Evolutionary conservation across 2,888 invertebrate species (phyloP).

Genomic region (Azorinus chamasolen): DNA sequence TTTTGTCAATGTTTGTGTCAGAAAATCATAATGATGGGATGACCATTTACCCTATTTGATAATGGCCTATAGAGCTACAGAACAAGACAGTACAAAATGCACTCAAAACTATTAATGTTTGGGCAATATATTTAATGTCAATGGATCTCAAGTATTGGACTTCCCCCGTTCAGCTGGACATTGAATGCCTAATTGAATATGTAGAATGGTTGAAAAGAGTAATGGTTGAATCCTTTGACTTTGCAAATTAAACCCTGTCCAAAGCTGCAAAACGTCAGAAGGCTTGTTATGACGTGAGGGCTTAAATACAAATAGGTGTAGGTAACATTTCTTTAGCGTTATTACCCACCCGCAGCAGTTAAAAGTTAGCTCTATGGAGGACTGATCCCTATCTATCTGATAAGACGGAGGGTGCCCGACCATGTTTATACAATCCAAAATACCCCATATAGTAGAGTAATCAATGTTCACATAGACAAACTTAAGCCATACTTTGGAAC

Average conservation of each 20-base stretch:
- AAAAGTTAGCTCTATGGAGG: slow-evolving; percentile 1
- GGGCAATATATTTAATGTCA: slow-evolving; percentile 2
- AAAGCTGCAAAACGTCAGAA: not conserved
- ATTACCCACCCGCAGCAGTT: slow-evolving; percentile 1
- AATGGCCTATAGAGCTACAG: slow-evolving; percentile 6
- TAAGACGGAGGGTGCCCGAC: not conserved
- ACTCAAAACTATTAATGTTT: not conserved
- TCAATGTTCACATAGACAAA: too few species aligned
- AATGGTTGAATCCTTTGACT: too few species aligned
- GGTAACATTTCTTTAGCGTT: slow-evolving; percentile 6
- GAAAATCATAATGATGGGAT: slow-evolving; percentile 7
- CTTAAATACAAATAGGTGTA: too few species aligned
- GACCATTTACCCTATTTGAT: too few species aligned
- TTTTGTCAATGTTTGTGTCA: not conserved
- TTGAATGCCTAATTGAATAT: slow-evolving; percentile 1
- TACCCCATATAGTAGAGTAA: too few species aligned
- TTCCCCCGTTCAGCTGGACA: not conserved
- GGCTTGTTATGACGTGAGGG: not conserved
- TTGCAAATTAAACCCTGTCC: too few species aligned
- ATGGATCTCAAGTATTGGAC: slow-evolving; percentile 6
- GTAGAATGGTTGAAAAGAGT: slow-evolving; percentile 10
- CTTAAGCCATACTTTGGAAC: too few species aligned
- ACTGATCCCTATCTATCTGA: not conserved
- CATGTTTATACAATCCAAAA: not conserved
- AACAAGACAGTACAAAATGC: slow-evolving; percentile 12